phyloP scores from a whole-genome alignment of 2,113 vertebrate species.

The Myotis yumanensis region DNA sequence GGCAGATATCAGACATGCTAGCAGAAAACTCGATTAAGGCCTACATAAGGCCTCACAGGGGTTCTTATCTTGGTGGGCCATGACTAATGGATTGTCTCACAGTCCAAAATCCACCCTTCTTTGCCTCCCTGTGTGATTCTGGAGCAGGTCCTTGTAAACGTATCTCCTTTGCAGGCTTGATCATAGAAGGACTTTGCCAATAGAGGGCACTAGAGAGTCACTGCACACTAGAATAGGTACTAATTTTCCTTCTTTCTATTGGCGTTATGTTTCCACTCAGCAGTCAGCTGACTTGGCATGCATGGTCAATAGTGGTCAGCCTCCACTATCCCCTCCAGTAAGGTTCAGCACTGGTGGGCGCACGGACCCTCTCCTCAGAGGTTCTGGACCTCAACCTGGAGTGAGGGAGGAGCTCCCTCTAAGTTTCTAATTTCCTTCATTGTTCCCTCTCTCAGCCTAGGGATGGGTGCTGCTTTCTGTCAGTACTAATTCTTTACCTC shows the following conservation, averaged over 20 bases:
- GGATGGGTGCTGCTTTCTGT: background rate
- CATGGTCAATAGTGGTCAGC: background rate
- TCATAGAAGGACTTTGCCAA: background rate
- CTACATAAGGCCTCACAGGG: background rate
- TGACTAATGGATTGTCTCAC: background rate
- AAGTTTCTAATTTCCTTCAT: background rate
- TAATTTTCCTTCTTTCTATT: background rate
- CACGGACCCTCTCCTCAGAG: background rate
- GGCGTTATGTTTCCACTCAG: background rate
- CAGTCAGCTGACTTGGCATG: background rate
- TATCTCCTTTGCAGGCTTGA: background rate
- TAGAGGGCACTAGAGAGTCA: background rate
- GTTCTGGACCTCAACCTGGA: background rate
- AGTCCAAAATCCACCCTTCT: background rate
- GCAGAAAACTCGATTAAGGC: background rate
- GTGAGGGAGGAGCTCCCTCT: background rate
- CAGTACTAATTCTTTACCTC: background rate
- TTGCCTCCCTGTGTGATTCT: background rate
- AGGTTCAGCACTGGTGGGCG: background rate
- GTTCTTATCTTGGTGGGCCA: background rate
- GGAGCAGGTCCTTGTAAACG: background rate
- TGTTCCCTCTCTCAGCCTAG: background rate
- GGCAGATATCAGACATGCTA: background rate
- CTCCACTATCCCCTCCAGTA: background rate
- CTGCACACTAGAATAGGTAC: background rate